Base-by-base conservation (phyloP, 1,140 invertebrate species). In the Eriocheir sinensis region DNA sequence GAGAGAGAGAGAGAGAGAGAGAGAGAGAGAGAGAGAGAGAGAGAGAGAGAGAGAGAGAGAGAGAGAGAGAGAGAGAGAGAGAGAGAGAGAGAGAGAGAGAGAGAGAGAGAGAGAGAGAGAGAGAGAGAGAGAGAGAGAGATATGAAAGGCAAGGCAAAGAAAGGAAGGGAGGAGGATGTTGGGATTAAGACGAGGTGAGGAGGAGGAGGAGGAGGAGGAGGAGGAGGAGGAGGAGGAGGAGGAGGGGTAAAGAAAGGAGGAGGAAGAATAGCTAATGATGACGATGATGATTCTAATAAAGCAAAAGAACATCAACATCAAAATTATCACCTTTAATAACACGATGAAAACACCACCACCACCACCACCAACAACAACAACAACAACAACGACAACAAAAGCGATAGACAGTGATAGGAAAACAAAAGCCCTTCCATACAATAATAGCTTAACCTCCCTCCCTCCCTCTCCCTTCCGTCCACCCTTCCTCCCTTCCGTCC, bases 201-300 rank as follows among this genome's bases (percentile, higher is more conserved):
- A 72, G 60, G 85, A 88, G 85, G 36, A 40, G 40, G 86, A 89
- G 86, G 41, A 38, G 41, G 86, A 89, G 86, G 41, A 38, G 41
- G 86, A 89, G 86, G 41, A 38, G 41, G 86, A 89, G 86, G 72
- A 48, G 38, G 48, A 91, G 89, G 48, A 27, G 53, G 89, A 91
- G 89, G 34, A 44, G 34, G 53, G 34, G 40, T 41, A 9, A 36
- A 38, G 36, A 38, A 34, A 88, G 85, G 36, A 40, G 40, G 86
- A 89, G 86, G 41, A 38, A 89, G 86, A 89, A 30, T 27, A 36
- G 83, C 17, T 17, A 30, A 34, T 30, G 34, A 86, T 27, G 17
- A 34, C n/a, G 34, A 27, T 17, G 34, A 34, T 21, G 83, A 86
- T 27, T 21, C 27, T 30, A 17, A 85, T 85, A 34, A 85, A 85